Base-by-base conservation (phyloP, 2,113 vertebrate species). In the Odobenus rosmarus region DNA sequence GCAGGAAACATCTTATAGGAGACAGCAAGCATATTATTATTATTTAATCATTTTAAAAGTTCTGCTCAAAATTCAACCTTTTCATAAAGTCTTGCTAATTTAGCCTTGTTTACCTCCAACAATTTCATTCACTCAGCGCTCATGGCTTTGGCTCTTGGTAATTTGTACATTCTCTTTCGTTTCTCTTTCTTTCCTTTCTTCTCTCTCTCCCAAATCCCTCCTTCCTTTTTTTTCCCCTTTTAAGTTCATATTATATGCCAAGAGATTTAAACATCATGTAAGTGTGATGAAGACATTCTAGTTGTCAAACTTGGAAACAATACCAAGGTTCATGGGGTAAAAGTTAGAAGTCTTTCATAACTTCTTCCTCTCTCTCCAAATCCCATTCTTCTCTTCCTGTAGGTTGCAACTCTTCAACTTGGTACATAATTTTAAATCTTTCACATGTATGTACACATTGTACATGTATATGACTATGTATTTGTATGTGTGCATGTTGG, bases 221-320 rank as follows among this genome's bases (percentile, higher is more conserved):
- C 23, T 10, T 9, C 31, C 28, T 36, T n/a, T 61, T 82, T 24
- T 39, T 36, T 53, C 3, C 18, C 23, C 7, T 10, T 77, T 88
- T 53, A 86, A 96, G 39, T 67, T 83, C n/a, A 31, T 61, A 46
- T 42, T 84, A 24, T 64, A 19, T 74, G 21, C 24, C 36, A 71
- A 81, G 36, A 85, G n/a, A 81, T 59, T 92, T 31, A 79, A 92
- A 90, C 72, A 42, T 64, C 36, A n/a, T 33, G 21, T 49, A 18
- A 64, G 33, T 24, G 51, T 39, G 55, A 92, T 7, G 42, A 77
- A 93, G 64, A 53, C 15, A 42, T 69, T 93, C 26, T 51, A 42
- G 39, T 24, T 79, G 9, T 76, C 92, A 87, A 97, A 81, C 97
- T 64, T 72, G 49, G 23, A 91, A 95, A 71, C 8, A 57, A 42